Base-by-base conservation (phyloP, 2,113 vertebrate genomes). In the Rissa tridactyla region DNA sequence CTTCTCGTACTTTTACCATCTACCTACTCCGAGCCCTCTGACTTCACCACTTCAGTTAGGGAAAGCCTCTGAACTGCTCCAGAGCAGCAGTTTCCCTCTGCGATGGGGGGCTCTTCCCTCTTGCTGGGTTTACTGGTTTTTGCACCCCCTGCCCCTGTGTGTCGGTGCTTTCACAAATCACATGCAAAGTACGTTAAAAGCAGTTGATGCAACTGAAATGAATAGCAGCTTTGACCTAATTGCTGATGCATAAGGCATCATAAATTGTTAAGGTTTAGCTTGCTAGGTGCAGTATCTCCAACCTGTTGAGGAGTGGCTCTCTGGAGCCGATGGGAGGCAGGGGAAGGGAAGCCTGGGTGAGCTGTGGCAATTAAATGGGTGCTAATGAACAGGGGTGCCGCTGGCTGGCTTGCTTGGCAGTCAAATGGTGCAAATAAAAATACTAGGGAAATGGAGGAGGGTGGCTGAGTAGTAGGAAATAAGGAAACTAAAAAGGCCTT, bases 21-120 rank as follows among this genome's bases (percentile, higher is more conserved):
- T 10, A 3, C 6, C 51, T 8, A 0, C 36, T 30, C 32, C 0
- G 2, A 79, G 0, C 29, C 7, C 72, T 73, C 26, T 10, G 34
- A 1, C 36, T 77, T 15, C 58, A 25, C 20, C 8, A 1, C 64
- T 42, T 9, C 11, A 4, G 44, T 32, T 55, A 3, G 14, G 3
- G 52, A 20, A 13, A 32, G 42, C 10, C 47, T 29, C 55, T 10
- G 4, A 13, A 1, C 47, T 4, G 57, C 38, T 16, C 13, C 29
- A 5, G 49, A 38, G n/a, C 54, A 4, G 18, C 17, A 4, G 2
- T 5, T 38, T 15, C 62, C 16, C 22, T 29, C 22, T 34, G 49
- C 23, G 2, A 1, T 8, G 38, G n/a, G 40, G 49, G 11, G 4
- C 13, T 36, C 25, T 15, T 15, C 11, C n/a, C 40, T 17, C 52